Percentiles rank a stretch among this genome's conserved stretches.
Conservation (phyloP, 2,797 vertebrate genomes). For the Peromyscus nudipes region DNA sequence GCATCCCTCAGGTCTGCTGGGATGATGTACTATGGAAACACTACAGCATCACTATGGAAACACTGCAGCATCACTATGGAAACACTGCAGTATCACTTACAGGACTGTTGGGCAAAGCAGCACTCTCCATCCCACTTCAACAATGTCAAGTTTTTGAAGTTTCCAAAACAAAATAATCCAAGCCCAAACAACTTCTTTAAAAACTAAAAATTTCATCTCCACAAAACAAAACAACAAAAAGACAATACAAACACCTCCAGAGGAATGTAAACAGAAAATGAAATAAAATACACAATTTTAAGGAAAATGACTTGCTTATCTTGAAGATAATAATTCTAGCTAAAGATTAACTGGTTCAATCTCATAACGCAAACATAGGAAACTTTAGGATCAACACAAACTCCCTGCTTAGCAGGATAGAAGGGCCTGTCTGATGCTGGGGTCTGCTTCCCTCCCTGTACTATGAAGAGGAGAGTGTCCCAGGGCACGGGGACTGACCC, state of each 20-base stretch:
- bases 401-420: rapidly evolving
- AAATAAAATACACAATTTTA: not conserved
- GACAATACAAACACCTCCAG: not conserved
- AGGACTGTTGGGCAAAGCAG: rapidly evolving
- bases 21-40: no score
- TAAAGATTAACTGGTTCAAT: not conserved
- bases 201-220: slow-evolving; percentile 32
- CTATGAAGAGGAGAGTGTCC: not conserved
- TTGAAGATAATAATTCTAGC: not conserved
- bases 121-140: not conserved
- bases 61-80: no score
- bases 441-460: not conserved
- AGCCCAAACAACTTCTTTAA: not conserved
- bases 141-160: not conserved
- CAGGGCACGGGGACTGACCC: rapidly evolving
- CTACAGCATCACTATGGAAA: no score
- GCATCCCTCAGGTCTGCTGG: no score
- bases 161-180: not conserved
- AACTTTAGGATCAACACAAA: not conserved
- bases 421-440: rapidly evolving
- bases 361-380: rapidly evolving
- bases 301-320: not conserved
- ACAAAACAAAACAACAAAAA: not conserved
- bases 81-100: not conserved
- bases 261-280: slow-evolving; percentile 29